Evolutionary conservation across 2,888 invertebrate genomes (phyloP).

Genomic region (Chrysopilus asiliformis): DNA sequence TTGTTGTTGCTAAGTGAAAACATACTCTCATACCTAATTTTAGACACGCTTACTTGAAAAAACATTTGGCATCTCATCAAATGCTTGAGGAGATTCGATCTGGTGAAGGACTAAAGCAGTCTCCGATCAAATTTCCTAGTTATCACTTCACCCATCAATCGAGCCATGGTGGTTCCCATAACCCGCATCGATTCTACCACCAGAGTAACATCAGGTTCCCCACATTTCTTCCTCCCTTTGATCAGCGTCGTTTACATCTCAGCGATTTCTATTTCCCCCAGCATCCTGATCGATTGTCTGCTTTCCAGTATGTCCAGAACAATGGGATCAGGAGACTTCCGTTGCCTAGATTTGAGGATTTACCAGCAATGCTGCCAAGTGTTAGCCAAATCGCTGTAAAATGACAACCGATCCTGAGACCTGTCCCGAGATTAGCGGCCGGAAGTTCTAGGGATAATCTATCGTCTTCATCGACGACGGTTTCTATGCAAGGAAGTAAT

Average conservation of each 20-base stretch:
- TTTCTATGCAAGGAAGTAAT: too few relatives aligned
- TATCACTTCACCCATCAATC: conserved; percentile 7
- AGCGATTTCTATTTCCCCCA: conserved; percentile 30
- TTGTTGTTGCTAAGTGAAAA: conserved; percentile 1
- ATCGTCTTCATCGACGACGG: too few relatives aligned
- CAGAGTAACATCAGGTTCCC: conserved; percentile 10
- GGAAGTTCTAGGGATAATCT: too few relatives aligned
- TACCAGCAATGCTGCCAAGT: conserved; percentile 16
- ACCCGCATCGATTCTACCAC: conserved; percentile 9
- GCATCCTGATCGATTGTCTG: conserved; percentile 31
- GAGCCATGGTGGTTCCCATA: conserved; percentile 17
- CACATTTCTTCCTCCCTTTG: conserved; percentile 13
- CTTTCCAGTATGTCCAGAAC: conserved; percentile 34
- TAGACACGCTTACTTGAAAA: conserved; percentile 41
- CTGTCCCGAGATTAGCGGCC: not conserved
- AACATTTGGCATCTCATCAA: conserved; percentile 35
- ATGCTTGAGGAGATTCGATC: conserved; percentile 30
- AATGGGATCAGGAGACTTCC: conserved; percentile 11
- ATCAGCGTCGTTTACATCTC: conserved; percentile 31
- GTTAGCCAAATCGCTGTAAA: too few relatives aligned
- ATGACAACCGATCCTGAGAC: not conserved
- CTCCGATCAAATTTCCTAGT: conserved; percentile 8
- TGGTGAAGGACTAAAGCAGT: conserved; percentile 21
- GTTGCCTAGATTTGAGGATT: conserved; percentile 6
- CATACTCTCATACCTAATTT: conserved; percentile 3